Conservation (phyloP, 2,888 invertebrate genomes). For the Lasioglossum lativentre region DNA sequence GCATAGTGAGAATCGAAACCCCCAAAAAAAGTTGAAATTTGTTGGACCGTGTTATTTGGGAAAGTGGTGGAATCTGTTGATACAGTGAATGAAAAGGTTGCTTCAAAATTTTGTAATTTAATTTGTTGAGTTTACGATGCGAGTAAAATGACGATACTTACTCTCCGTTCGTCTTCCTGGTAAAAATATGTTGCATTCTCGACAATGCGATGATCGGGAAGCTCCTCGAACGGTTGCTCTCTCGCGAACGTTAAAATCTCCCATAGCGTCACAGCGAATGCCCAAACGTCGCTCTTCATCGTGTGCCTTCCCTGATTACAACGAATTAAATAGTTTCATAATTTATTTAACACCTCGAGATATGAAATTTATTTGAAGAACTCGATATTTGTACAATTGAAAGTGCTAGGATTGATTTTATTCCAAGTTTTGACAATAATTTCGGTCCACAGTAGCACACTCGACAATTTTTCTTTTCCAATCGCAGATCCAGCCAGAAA, state of each 20-base stretch:
- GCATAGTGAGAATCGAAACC: no score
- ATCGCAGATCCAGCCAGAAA: background rate
- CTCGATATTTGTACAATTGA: no score
- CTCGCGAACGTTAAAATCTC: conserved; percentile 93
- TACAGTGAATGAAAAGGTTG: background rate
- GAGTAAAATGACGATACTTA: conserved; percentile 82
- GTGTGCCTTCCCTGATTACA: conserved; percentile 78
- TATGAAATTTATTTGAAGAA: background rate
- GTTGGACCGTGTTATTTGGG: no score
- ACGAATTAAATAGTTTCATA: background rate
- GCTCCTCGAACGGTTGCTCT: conserved; percentile 92
- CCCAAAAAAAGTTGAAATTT: no score
- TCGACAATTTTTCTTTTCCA: background rate
- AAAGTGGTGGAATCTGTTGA: background rate
- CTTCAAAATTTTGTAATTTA: background rate
- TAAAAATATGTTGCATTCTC: conserved; percentile 93
- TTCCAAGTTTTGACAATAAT: background rate
- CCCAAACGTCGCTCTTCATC: conserved; percentile 95
- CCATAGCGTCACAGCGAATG: conserved; percentile 95
- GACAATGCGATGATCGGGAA: conserved; percentile 92
- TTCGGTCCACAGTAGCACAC: background rate
- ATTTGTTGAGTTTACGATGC: background rate
- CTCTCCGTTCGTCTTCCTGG: conserved; percentile 90
- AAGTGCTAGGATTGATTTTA: background rate
- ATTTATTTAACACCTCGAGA: background rate